These are phyloP conservation scores for Diploscapter pachys DNA, from an alignment of 1,140 invertebrate species.

Conservation along the genomic window DNA sequence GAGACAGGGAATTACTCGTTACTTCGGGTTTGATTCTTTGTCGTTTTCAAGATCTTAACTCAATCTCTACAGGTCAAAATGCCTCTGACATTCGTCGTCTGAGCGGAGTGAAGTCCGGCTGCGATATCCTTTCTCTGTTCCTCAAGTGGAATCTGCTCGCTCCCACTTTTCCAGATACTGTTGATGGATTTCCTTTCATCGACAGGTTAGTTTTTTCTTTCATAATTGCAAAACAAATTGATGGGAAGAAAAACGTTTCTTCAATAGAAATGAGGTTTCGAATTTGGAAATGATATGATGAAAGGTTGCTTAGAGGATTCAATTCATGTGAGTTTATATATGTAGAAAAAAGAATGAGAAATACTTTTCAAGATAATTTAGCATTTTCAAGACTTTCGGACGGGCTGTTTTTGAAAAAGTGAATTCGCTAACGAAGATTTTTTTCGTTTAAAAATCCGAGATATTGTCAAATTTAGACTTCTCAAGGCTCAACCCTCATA, in stretches of 20 bases:
- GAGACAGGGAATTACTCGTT: slow-evolving; percentile 17
- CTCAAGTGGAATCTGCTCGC: slow-evolving; percentile 30
- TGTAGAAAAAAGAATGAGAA: too few species aligned
- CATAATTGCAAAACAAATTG: too few species aligned
- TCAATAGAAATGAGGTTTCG: too few species aligned
- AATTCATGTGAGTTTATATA: too few species aligned
- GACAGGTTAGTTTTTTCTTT: background rate
- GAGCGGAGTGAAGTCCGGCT: slow-evolving; percentile 7
- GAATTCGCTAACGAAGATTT: too few species aligned
- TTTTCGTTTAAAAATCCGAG: too few species aligned
- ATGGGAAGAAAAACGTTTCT: too few species aligned
- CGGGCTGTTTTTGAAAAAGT: background rate
- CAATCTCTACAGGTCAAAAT: slow-evolving; percentile 21
- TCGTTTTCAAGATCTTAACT: background rate
- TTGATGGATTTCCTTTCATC: slow-evolving; percentile 20
- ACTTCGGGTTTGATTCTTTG: slow-evolving; percentile 9
- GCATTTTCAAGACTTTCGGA: background rate
- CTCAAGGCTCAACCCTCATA: too few species aligned
- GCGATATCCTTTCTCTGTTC: slow-evolving; percentile 9
- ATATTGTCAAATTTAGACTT: too few species aligned
- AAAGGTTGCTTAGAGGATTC: too few species aligned
- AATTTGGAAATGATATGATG: too few species aligned
- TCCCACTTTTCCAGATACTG: slow-evolving; percentile 26
- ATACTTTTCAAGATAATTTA: too few species aligned
- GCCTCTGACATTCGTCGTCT: slow-evolving; percentile 20